These are phyloP conservation scores for Apis dorsata DNA, from an alignment of 1,140 invertebrate species.

Conservation along the genomic window DNA sequence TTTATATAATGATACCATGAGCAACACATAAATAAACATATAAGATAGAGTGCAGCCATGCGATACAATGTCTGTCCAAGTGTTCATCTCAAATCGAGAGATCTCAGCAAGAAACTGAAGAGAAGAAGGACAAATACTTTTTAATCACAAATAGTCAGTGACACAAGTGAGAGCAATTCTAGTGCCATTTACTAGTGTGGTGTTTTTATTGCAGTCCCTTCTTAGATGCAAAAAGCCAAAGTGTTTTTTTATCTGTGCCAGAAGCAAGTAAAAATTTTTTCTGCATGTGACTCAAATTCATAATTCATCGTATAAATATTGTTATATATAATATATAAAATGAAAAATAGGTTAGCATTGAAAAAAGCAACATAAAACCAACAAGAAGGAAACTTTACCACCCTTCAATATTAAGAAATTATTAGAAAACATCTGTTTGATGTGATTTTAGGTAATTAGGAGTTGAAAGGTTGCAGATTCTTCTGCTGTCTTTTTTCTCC, in stretches of 20 bases:
- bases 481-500: conserved; percentile 65
- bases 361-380: conserved; percentile 27
- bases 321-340: conserved; percentile 79
- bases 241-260: conserved; percentile 78
- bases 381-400: conserved; percentile 28
- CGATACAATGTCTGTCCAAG: conserved; percentile 52
- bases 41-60: conserved; percentile 52
- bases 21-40: conserved; percentile 39
- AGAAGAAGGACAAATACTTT: conserved; percentile 71
- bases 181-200: conserved; percentile 81
- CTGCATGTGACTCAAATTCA: conserved; percentile 79
- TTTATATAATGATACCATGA: conserved; percentile 63
- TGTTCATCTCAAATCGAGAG: conserved; percentile 55
- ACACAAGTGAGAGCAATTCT: conserved; percentile 80
- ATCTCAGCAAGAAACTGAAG: conserved; percentile 62
- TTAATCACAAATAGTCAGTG: conserved; percentile 75
- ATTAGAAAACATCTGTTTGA: conserved; percentile 73
- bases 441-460: conserved; percentile 74
- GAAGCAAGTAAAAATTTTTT: conserved; percentile 77
- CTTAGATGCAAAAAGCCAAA: conserved; percentile 79
- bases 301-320: conserved; percentile 80
- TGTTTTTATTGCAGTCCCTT: conserved; percentile 79
- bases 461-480: conserved; percentile 52
- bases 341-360: conserved; percentile 78
- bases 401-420: conserved; percentile 54